These are phyloP conservation scores for Aricia agestis DNA, from an alignment of 1,140 invertebrate genomes.

Conservation along the genomic window DNA sequence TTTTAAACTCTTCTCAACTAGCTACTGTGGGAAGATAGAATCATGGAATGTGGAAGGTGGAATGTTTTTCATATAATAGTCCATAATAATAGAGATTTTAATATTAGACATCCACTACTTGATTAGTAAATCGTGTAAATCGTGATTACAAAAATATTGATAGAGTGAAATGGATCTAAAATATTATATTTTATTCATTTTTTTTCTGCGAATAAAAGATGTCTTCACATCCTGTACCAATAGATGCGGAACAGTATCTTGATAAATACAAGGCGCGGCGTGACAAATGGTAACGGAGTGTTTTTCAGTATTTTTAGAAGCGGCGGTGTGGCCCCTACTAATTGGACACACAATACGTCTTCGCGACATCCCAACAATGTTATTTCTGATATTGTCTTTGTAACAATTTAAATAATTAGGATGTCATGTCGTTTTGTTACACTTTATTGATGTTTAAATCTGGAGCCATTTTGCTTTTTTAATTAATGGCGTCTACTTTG, in stretches of 20 bases:
- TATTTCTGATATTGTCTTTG: conserved; percentile 27
- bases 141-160: too few species aligned
- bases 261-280: conserved; percentile 67
- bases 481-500: too few species aligned
- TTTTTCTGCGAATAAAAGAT: neutral
- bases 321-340: conserved; percentile 51
- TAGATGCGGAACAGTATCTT: conserved; percentile 53
- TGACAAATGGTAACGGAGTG: conserved; percentile 73
- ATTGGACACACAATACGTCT: conserved; percentile 69
- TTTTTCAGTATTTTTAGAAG: conserved; percentile 72
- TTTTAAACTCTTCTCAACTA: too few species aligned
- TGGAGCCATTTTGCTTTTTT: neutral
- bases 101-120: too few species aligned
- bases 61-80: too few species aligned
- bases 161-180: too few species aligned
- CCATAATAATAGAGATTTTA: too few species aligned
- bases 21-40: too few species aligned
- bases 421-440: conserved; percentile 12
- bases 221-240: conserved; percentile 47
- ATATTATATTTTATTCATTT: too few species aligned
- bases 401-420: conserved; percentile 18
- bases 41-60: too few species aligned
- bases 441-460: conserved; percentile 15
- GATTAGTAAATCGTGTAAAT: too few species aligned
- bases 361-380: conserved; percentile 31